These are phyloP conservation scores for Heliconius ethilla DNA, from an alignment of 2,888 invertebrate species.

Conservation along the genomic window DNA sequence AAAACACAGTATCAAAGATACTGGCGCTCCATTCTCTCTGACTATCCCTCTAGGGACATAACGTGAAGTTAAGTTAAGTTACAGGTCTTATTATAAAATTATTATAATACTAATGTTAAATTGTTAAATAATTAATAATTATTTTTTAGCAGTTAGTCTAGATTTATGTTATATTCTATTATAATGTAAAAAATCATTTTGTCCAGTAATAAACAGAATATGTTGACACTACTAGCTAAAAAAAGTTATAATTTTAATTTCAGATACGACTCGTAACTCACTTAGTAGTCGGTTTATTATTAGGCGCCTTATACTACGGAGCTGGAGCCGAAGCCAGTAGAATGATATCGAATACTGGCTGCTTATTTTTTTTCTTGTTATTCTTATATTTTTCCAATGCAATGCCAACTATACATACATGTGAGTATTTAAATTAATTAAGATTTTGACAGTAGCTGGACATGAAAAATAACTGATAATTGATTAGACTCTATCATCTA, in stretches of 20 bases:
- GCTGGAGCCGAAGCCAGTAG: constrained; percentile 82
- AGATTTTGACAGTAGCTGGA: background rate
- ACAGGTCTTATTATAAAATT: too few relatives aligned
- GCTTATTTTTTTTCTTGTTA: constrained; percentile 82
- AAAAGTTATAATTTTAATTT: constrained; percentile 23
- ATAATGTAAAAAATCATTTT: too few relatives aligned
- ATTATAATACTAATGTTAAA: too few relatives aligned
- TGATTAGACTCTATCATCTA: too few relatives aligned
- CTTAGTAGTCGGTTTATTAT: constrained; percentile 77
- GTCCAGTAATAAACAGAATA: background rate
- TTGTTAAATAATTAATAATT: too few relatives aligned
- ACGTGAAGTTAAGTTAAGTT: too few relatives aligned
- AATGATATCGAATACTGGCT: constrained; percentile 80
- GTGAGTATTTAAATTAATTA: constrained; percentile 75
- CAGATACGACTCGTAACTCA: constrained; percentile 79
- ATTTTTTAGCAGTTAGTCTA: too few relatives aligned
- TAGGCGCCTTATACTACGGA: constrained; percentile 82
- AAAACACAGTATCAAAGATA: too few relatives aligned
- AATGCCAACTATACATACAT: constrained; percentile 84
- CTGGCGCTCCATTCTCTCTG: too few relatives aligned
- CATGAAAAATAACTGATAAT: background rate
- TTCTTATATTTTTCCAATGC: constrained; percentile 84
- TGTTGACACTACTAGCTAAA: background rate
- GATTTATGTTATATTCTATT: too few relatives aligned
- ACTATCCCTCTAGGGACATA: too few relatives aligned